Conservation (phyloP, 2,113 vertebrate species). For the Sylvilagus bachmani region DNA sequence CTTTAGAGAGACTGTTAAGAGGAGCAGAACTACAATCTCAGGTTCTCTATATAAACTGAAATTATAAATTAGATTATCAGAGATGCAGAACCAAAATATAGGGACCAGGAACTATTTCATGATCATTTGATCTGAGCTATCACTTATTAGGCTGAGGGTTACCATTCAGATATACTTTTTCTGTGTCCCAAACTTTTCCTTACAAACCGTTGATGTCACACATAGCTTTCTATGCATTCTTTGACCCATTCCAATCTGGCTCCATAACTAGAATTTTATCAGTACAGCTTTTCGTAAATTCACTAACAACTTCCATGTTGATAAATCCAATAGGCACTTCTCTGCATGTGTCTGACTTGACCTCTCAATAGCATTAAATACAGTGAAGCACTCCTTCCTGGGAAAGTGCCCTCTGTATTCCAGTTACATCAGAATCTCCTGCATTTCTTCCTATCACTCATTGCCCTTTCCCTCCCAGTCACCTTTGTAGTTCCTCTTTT, state of each 20-base stretch:
- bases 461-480: background rate
- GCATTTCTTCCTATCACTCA: background rate
- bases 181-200: conserved; percentile 14
- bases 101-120: background rate
- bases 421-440: background rate
- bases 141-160: background rate
- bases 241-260: background rate
- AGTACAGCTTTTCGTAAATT: background rate
- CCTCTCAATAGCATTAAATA: conserved; percentile 1
- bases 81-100: conserved; percentile 23
- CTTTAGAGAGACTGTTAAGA: background rate
- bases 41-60: conserved; percentile 32
- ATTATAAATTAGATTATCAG: background rate
- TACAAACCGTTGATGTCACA: background rate
- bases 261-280: conserved; percentile 27
- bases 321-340: background rate
- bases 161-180: conserved; percentile 19
- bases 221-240: conserved; percentile 7
- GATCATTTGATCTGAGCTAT: background rate
- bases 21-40: conserved; percentile 21
- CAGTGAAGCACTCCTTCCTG: background rate
- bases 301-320: background rate
- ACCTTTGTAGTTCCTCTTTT: conserved; percentile 8
- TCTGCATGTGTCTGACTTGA: background rate
- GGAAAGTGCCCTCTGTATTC: background rate